Evolutionary conservation across 2,888 invertebrate genomes (phyloP).

Genomic region (Drosophila austrosaltans): DNA sequence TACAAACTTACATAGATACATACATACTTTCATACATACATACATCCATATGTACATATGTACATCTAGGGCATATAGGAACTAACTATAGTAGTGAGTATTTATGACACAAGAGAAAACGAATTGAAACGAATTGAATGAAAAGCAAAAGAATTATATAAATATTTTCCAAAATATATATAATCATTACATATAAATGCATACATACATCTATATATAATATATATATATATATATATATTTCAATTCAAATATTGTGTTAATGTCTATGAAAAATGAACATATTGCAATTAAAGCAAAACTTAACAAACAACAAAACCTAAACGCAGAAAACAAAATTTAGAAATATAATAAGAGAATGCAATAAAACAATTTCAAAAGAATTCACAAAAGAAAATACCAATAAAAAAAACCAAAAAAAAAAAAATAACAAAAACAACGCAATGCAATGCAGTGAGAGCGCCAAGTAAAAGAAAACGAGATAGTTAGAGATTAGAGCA

Average conservation of each 20-base stretch:
- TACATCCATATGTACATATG: conserved; percentile 6
- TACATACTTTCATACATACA: neutral
- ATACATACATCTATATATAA: conserved; percentile 20
- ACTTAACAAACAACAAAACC: conserved; percentile 12
- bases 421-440: conserved; percentile 29
- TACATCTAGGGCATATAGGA: conserved; percentile 3
- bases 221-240: conserved; percentile 37
- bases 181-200: conserved; percentile 19
- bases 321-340: conserved; percentile 36
- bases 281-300: conserved; percentile 38
- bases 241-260: conserved; percentile 58
- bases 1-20: neutral
- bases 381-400: conserved; percentile 27
- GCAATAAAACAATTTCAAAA: conserved; percentile 27
- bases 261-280: conserved; percentile 51
- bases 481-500: conserved; percentile 40
- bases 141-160: neutral
- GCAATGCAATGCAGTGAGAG: conserved; percentile 59
- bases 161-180: conserved; percentile 24
- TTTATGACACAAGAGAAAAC: neutral
- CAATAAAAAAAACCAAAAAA: conserved; percentile 24
- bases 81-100: neutral
- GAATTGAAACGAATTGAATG: conserved; percentile 3
- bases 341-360: conserved; percentile 28
- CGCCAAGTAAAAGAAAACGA: conserved; percentile 34